Conservation (phyloP, 1,140 invertebrate species). For the Caerostris extrusa region DNA sequence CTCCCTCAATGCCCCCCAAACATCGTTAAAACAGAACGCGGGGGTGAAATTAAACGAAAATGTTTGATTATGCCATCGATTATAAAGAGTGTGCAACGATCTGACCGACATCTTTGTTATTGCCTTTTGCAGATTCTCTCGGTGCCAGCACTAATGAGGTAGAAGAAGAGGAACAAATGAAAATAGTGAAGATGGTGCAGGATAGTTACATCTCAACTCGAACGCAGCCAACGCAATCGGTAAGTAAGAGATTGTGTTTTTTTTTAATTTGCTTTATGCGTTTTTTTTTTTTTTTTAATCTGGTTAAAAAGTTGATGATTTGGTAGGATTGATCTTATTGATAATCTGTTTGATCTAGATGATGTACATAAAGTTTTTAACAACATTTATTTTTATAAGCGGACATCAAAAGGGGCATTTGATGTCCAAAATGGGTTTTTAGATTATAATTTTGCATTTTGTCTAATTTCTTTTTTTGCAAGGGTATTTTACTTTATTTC, state of each 20-base stretch:
- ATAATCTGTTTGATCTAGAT: too few species aligned
- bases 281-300: not conserved
- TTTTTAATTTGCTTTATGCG: not conserved
- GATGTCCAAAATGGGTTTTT: too few species aligned
- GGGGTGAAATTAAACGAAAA: conserved; percentile 62
- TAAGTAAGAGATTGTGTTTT: conserved; percentile 17
- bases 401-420: too few species aligned
- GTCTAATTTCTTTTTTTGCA: too few species aligned
- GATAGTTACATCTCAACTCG: conserved; percentile 64
- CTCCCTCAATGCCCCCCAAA: not conserved
- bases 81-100: conserved; percentile 48
- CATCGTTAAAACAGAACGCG: conserved; percentile 25
- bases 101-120: conserved; percentile 28
- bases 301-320: not conserved
- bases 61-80: conserved; percentile 58
- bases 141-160: conserved; percentile 2
- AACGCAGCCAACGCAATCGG: conserved; percentile 45
- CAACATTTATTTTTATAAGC: too few species aligned
- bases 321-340: too few species aligned
- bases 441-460: too few species aligned
- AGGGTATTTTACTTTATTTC: too few species aligned
- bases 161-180: conserved; percentile 67
- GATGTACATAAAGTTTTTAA: too few species aligned
- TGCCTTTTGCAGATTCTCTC: conserved; percentile 49
- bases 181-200: conserved; percentile 68